Conservation (phyloP, 37 sponge, comb jelly and placozoan species). For the Spongilla lacustris region DNA sequence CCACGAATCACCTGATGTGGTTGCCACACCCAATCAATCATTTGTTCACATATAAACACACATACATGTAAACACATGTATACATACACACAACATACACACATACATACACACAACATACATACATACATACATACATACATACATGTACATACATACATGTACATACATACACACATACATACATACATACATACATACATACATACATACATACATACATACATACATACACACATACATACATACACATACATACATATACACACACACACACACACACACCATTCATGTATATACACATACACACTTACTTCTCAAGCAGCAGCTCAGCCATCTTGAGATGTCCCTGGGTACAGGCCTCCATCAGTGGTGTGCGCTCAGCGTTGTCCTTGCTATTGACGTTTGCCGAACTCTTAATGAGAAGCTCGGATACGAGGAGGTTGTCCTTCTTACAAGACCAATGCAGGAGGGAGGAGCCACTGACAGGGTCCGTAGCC, state of each 20-base stretch:
- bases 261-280: too few relatives aligned
- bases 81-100: too few relatives aligned
- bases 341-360: constrained; percentile 66
- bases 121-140: neutral
- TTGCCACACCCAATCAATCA: too few relatives aligned
- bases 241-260: neutral
- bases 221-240: neutral
- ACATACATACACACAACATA: neutral
- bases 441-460: constrained; percentile 51
- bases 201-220: neutral
- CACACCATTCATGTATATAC: too few relatives aligned
- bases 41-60: too few relatives aligned
- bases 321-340: constrained; percentile 54
- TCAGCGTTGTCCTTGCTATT: constrained; percentile 54
- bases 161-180: neutral
- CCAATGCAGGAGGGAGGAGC: constrained; percentile 56
- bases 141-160: neutral
- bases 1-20: too few relatives aligned
- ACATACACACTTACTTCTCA: constrained; percentile 33
- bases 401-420: constrained; percentile 60
- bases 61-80: neutral
- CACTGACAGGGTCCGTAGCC: constrained; percentile 31
- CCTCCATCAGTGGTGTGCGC: constrained; percentile 64
- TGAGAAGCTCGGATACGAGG: constrained; percentile 34
- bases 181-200: neutral